Conservation (phyloP, 2,888 invertebrate genomes). For the Agonopterix arenella region DNA sequence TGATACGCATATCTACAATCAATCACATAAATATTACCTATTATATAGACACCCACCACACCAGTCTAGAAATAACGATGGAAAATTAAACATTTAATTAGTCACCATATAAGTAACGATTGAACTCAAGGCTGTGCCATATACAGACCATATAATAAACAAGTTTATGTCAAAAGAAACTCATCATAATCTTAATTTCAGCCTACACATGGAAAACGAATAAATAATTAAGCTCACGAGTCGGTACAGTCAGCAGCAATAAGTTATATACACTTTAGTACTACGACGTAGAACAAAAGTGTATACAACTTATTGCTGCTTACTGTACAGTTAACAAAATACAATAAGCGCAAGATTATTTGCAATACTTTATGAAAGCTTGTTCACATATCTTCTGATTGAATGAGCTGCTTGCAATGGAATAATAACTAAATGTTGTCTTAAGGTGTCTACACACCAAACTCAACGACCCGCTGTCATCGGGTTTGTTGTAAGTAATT, state of each 20-base stretch:
- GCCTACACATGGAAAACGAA: slow-evolving; percentile 57
- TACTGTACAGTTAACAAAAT: not conserved
- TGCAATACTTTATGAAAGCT: no score
- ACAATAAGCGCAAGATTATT: no score
- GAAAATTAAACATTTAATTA: slow-evolving; percentile 70
- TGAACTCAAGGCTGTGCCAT: slow-evolving; percentile 64
- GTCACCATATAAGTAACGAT: slow-evolving; percentile 57
- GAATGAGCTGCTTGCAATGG: no score
- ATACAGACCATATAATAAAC: slow-evolving; percentile 66
- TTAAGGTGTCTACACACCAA: no score
- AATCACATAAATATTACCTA: slow-evolving; percentile 43
- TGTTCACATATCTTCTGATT: no score
- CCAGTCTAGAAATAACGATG: slow-evolving; percentile 50
- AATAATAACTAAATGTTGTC: no score
- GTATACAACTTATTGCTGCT: no score
- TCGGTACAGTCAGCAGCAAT: no score
- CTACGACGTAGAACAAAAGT: no score
- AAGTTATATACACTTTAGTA: no score
- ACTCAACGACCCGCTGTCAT: no score
- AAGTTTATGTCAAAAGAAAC: slow-evolving; percentile 58
- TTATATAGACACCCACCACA: slow-evolving; percentile 49
- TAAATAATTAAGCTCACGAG: slow-evolving; percentile 27
- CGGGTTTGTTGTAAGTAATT: no score
- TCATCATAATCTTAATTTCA: slow-evolving; percentile 64
- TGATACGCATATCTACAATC: slow-evolving; percentile 26